These are phyloP conservation scores for Dissostichus mawsoni DNA, from an alignment of 2,113 vertebrate species.

Conservation along the genomic window DNA sequence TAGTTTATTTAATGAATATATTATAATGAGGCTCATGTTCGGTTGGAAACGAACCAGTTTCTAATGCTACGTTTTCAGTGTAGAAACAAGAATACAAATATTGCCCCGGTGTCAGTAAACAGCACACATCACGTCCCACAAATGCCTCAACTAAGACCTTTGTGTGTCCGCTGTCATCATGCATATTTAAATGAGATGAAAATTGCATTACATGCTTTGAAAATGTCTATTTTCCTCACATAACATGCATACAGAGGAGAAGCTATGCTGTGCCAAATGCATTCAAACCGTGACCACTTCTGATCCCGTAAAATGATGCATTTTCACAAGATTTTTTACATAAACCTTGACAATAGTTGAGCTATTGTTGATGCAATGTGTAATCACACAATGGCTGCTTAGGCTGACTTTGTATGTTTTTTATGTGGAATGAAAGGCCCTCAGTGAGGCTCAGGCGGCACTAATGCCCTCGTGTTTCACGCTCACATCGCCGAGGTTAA, in stretches of 20 bases:
- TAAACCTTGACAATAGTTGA: not conserved
- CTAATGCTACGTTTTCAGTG: too few relatives aligned
- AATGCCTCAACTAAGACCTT: not conserved
- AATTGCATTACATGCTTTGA: conserved; percentile 4
- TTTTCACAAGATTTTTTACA: not conserved
- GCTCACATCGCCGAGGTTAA: too few relatives aligned
- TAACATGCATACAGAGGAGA: not conserved
- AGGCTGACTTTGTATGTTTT: not conserved
- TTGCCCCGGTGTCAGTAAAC: not conserved
- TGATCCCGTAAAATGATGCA: not conserved
- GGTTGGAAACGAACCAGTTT: not conserved
- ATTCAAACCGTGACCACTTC: not conserved
- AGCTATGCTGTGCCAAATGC: not conserved
- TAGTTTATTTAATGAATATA: too few relatives aligned
- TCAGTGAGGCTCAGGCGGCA: not conserved
- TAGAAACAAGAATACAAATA: too few relatives aligned
- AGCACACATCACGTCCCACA: not conserved
- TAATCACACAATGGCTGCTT: not conserved
- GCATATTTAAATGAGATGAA: conserved; percentile 5
- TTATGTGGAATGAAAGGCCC: not conserved
- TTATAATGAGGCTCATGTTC: not conserved
- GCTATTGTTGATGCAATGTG: not conserved
- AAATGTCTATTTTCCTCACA: not conserved
- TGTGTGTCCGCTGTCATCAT: not conserved
- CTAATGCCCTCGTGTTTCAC: not conserved